Conservation (phyloP, 2,797 vertebrate species). For the Sphenodon punctatus region DNA sequence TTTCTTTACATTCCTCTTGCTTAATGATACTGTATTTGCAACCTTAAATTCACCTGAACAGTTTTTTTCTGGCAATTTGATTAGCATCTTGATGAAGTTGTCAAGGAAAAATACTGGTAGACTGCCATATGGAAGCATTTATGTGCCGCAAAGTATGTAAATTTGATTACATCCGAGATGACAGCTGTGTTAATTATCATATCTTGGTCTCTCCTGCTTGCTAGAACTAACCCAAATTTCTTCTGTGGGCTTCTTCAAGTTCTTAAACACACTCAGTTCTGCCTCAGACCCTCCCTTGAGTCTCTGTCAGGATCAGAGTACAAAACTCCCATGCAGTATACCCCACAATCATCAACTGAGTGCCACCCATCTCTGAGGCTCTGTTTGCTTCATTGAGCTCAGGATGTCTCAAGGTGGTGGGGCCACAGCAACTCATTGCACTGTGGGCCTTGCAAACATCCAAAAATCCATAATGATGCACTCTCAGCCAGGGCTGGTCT, state of each 20-base stretch:
- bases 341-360: too few relatives aligned
- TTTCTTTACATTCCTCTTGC: neutral
- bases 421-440: too few relatives aligned
- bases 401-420: too few relatives aligned
- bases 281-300: neutral
- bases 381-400: too few relatives aligned
- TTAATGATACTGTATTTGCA: neutral
- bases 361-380: too few relatives aligned
- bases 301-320: too few relatives aligned
- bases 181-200: conserved; percentile 58
- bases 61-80: conserved; percentile 27
- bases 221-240: conserved; percentile 30
- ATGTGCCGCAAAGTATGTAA: conserved; percentile 62
- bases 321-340: too few relatives aligned
- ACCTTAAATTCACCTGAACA: neutral
- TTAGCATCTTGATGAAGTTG: conserved; percentile 64
- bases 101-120: conserved; percentile 60
- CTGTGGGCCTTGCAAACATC: too few relatives aligned
- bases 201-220: conserved; percentile 35
- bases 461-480: too few relatives aligned
- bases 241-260: neutral
- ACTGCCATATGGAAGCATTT: conserved; percentile 66
- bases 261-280: neutral
- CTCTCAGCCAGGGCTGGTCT: too few relatives aligned
- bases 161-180: conserved; percentile 64